Evolutionary conservation across 2,888 invertebrate genomes (phyloP).

Genomic region (Oxytorus armatus): DNA sequence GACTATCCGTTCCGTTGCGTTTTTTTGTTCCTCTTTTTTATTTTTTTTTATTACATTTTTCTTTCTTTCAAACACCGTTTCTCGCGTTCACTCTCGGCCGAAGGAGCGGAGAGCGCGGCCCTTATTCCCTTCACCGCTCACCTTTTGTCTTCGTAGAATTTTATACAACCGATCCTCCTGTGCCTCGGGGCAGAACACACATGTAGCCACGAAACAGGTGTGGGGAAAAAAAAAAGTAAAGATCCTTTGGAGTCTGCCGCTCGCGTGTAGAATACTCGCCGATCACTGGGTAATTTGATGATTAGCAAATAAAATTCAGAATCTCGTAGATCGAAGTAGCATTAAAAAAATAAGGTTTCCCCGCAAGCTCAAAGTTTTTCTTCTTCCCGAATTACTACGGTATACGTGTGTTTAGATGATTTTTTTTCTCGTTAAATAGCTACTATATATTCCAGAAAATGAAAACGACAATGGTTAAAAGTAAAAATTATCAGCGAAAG

Average conservation of each 20-base stretch:
- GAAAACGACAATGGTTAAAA: too few relatives aligned
- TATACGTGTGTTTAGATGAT: too few relatives aligned
- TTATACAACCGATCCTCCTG: conserved; percentile 25
- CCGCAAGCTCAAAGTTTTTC: too few relatives aligned
- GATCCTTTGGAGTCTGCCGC: conserved; percentile 24
- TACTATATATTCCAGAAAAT: too few relatives aligned
- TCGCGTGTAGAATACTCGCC: conserved; percentile 29
- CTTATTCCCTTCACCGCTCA: too few relatives aligned
- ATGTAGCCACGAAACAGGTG: conserved; percentile 35
- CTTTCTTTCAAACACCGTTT: conserved; percentile 13
- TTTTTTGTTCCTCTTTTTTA: conserved; percentile 12
- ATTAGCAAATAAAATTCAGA: conserved; percentile 19
- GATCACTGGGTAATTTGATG: conserved; percentile 32
- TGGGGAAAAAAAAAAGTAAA: background rate
- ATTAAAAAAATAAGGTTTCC: too few relatives aligned
- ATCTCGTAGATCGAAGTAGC: background rate
- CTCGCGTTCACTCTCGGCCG: conserved; percentile 14
- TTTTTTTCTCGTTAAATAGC: too few relatives aligned
- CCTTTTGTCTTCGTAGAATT: conserved; percentile 22
- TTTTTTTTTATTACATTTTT: conserved; percentile 16
- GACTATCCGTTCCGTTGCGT: conserved; percentile 43
- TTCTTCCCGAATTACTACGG: too few relatives aligned
- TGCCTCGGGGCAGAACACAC: background rate
- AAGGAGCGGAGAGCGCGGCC: too few relatives aligned
- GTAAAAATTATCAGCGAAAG: too few relatives aligned